These are phyloP conservation scores for Eucera pruinosa DNA, from an alignment of 2,888 invertebrate species.

Conservation along the genomic window DNA sequence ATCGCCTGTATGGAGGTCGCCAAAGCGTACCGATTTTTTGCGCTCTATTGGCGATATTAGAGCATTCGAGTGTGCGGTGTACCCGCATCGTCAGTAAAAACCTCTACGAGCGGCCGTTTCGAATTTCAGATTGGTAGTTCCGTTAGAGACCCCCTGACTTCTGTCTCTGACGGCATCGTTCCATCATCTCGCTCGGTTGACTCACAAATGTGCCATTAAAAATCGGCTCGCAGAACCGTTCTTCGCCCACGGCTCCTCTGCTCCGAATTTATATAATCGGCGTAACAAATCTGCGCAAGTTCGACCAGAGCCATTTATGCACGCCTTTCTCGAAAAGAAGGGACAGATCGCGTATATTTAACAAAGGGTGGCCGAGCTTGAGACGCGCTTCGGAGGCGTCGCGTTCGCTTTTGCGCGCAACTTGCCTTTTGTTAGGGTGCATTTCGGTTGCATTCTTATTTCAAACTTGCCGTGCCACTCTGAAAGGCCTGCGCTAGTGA, in stretches of 20 bases:
- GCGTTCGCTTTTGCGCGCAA: neutral
- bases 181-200: slow-evolving; percentile 74
- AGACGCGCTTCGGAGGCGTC: neutral
- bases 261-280: slow-evolving; percentile 71
- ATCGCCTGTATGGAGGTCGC: neutral
- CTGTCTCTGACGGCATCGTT: slow-evolving; percentile 70
- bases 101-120: slow-evolving; percentile 58
- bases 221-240: slow-evolving; percentile 53
- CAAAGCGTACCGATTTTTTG: neutral
- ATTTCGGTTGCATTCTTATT: neutral
- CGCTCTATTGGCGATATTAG: slow-evolving; percentile 38
- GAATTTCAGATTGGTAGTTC: slow-evolving; percentile 66
- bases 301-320: slow-evolving; percentile 22
- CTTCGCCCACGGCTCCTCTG: slow-evolving; percentile 60
- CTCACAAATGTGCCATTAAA: slow-evolving; percentile 71
- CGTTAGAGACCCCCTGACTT: slow-evolving; percentile 49
- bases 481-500: neutral
- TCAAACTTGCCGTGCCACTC: neutral
- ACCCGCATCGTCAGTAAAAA: slow-evolving; percentile 22
- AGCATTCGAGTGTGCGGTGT: slow-evolving; percentile 34
- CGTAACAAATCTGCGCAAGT: slow-evolving; percentile 69
- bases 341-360: neutral
- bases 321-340: neutral
- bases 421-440: neutral
- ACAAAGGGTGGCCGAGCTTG: neutral